These are phyloP conservation scores for Gymnothorax javanicus DNA, from an alignment of 2,797 vertebrate genomes.

Conservation along the genomic window DNA sequence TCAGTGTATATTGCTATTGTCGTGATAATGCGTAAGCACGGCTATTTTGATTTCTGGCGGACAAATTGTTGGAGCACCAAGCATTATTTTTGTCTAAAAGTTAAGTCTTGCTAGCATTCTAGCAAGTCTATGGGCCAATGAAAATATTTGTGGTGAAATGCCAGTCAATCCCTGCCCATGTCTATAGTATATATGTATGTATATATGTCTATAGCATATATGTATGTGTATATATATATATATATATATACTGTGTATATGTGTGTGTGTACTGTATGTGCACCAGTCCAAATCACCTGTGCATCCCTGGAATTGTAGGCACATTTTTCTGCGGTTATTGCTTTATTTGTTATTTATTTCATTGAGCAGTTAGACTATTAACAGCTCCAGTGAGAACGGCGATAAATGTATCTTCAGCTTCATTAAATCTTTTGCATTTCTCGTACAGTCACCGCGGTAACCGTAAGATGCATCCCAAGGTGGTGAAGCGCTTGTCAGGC, in stretches of 20 bases:
- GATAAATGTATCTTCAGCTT: conserved; percentile 59
- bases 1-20: no score
- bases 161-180: no score
- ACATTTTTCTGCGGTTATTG: background rate
- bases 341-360: background rate
- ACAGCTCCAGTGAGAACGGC: conserved; percentile 30
- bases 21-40: no score
- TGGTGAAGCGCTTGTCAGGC: conserved; percentile 20
- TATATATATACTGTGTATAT: no score
- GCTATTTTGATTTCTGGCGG: no score
- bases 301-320: background rate
- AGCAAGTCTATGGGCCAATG: background rate
- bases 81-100: background rate
- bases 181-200: background rate
- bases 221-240: no score
- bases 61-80: no score
- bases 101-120: background rate
- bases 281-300: background rate
- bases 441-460: conserved; percentile 41
- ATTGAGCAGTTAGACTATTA: conserved; percentile 21
- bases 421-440: conserved; percentile 57
- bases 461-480: conserved; percentile 45
- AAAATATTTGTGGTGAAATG: background rate
- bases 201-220: background rate
- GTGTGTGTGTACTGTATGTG: no score